Evolutionary conservation across 2,888 invertebrate genomes (phyloP).

Genomic region (Caenorhabditis japonica): DNA sequence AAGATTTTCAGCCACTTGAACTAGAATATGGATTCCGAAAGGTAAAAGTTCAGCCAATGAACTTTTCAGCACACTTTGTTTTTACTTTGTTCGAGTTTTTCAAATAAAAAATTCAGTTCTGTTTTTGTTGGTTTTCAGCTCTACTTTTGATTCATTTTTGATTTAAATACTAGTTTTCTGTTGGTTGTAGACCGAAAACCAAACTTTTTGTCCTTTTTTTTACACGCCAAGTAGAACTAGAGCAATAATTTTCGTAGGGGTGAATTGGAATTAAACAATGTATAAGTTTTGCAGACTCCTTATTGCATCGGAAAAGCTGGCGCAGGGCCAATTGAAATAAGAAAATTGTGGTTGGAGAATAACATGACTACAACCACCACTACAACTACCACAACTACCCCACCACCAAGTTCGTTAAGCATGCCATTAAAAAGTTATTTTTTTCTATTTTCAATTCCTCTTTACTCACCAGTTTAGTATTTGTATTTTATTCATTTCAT

Average conservation of each 20-base stretch:
- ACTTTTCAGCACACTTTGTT: slow-evolving; percentile 4
- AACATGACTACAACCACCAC: slow-evolving; percentile 55
- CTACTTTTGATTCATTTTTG: slow-evolving; percentile 17
- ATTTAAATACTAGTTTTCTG: too few relatives aligned
- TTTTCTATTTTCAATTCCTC: background rate
- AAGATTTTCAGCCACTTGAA: slow-evolving; percentile 58
- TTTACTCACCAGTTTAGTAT: background rate
- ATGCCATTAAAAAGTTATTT: background rate
- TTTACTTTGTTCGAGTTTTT: slow-evolving; percentile 23
- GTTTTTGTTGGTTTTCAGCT: slow-evolving; percentile 7
- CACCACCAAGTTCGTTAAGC: slow-evolving; percentile 47
- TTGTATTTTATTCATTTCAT: background rate
- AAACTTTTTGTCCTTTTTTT: too few relatives aligned
- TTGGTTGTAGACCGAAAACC: too few relatives aligned
- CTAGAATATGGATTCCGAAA: slow-evolving; percentile 57
- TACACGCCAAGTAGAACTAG: too few relatives aligned
- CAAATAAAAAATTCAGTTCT: slow-evolving; percentile 15
- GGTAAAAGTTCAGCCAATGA: slow-evolving; percentile 46
- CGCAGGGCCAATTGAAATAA: slow-evolving; percentile 53
- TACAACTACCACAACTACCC: slow-evolving; percentile 52
- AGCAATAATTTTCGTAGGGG: too few relatives aligned
- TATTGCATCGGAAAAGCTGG: slow-evolving; percentile 64
- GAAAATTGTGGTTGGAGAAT: slow-evolving; percentile 62
- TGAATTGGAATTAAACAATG: too few relatives aligned
- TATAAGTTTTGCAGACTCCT: slow-evolving; percentile 65